Base-by-base conservation (phyloP, 2,797 vertebrate genomes). In the Leptatherina wallacei region DNA sequence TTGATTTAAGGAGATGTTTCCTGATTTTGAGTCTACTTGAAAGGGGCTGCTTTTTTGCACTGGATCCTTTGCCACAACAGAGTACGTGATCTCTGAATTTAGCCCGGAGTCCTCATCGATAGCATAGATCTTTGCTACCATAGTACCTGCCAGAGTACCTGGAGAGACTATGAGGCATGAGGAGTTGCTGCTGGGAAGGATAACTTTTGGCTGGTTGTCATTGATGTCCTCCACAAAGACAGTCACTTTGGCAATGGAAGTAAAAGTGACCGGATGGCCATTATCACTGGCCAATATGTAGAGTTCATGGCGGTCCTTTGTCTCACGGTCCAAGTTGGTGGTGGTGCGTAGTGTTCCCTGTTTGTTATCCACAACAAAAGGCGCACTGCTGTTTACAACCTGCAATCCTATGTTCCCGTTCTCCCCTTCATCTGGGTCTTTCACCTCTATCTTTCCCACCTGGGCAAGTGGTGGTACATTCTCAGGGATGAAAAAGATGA, bases 171-270 rank as follows among this genome's bases (percentile, higher is more conserved):
- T 91, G 47, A 94, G 77, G 73, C 95, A 96, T 1, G 95, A 94
- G 51, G 89, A 87, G 78, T 96, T 96, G 81, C 88, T 95, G 82
- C 88, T 89, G 30, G 95, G 95, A 38, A 95, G 85, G 71, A 96
- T 87, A 36, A 96, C 93, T 73, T 91, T 88, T 35, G 95, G 95
- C 66, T 78, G 80, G 72, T 96, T 96, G 89, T 96, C 95, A 75
- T 96, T 96, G 72, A 96, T 79, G 75, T 96, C 95, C 78, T 95
- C 91, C 38, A 96, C 89, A 78, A 94, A 94, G 70, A 96, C 54
- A 0, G 92, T 94, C 3, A 96, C 90, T 78, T 85, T 93, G 71
- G 90, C 93, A 18, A 77, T 89, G 56, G 95, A 90, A 12, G 92
- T 93, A 66, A 93, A 81, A 29, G 88, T 58, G 0, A 84, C 32